phyloP scores from a whole-genome alignment of 2,797 vertebrate species.

The Chaunax sp. region DNA sequence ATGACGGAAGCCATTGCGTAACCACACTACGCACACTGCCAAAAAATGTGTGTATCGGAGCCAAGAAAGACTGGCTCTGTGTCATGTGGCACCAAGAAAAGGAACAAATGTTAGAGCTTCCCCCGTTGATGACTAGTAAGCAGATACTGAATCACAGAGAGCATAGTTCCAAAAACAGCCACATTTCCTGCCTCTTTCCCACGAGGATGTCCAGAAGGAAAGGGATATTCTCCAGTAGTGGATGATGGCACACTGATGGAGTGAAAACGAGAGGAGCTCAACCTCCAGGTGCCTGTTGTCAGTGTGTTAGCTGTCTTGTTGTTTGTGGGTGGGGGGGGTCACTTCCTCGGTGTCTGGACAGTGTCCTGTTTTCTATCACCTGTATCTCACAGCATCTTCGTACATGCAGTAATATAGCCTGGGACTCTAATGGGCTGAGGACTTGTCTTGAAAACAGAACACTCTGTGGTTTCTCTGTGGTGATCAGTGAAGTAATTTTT shows the following conservation, averaged over 20 bases:
- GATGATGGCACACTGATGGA: constrained; percentile 43
- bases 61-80: constrained; percentile 71
- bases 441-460: constrained; percentile 8
- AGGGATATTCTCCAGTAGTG: constrained; percentile 72
- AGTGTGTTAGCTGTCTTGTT: constrained; percentile 7
- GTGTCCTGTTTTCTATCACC: constrained; percentile 62
- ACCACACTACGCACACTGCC: constrained; percentile 62
- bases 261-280: constrained; percentile 49
- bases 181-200: constrained; percentile 77
- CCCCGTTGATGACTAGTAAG: constrained; percentile 77
- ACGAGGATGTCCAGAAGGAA: constrained; percentile 75
- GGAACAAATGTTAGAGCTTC: constrained; percentile 77
- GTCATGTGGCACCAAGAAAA: constrained; percentile 71
- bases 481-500: constrained; percentile 6
- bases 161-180: constrained; percentile 63
- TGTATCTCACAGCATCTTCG: constrained; percentile 39
- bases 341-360: constrained; percentile 45
- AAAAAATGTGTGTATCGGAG: constrained; percentile 55
- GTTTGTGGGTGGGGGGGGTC: constrained; percentile 30
- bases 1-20: constrained; percentile 79
- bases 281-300: constrained; percentile 40
- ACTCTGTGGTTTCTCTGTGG: constrained; percentile 32
- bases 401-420: constrained; percentile 24
- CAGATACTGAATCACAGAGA: constrained; percentile 45
- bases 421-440: constrained; percentile 17